phyloP scores from a whole-genome alignment of 2,888 invertebrate genomes.

The Helleia helle region DNA sequence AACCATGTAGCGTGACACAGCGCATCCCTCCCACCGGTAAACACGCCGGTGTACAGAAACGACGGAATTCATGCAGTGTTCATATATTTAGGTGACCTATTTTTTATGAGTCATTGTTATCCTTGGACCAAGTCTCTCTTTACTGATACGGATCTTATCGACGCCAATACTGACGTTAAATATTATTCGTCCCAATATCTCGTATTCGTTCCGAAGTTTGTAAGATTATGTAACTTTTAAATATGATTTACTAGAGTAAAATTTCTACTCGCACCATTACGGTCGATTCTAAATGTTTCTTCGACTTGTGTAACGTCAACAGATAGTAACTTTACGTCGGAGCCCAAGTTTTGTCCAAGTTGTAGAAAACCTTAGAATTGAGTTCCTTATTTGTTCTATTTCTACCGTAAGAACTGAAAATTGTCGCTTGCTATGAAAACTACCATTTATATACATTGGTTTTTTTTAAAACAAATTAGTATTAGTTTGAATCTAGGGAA shows the following conservation, averaged over 20 bases:
- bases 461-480: too few species aligned
- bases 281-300: constrained; percentile 5
- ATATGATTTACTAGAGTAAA: constrained; percentile 5
- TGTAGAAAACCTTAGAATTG: constrained; percentile 23
- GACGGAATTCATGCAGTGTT: too few species aligned
- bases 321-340: constrained; percentile 47
- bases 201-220: neutral
- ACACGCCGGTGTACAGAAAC: too few species aligned
- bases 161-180: too few species aligned
- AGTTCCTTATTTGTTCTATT: constrained; percentile 6
- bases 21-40: too few species aligned
- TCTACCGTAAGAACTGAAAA: neutral
- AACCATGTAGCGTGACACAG: too few species aligned
- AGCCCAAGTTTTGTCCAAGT: constrained; percentile 43
- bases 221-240: neutral
- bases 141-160: too few species aligned
- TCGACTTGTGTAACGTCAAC: constrained; percentile 18
- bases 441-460: constrained; percentile 3
- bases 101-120: too few species aligned
- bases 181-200: too few species aligned
- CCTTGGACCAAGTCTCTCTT: too few species aligned
- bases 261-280: constrained; percentile 6
- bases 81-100: too few species aligned
- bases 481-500: too few species aligned
- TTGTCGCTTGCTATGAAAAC: constrained; percentile 3